These are phyloP conservation scores for Thunnus thynnus DNA, from an alignment of 2,113 vertebrate species.

Conservation along the genomic window DNA sequence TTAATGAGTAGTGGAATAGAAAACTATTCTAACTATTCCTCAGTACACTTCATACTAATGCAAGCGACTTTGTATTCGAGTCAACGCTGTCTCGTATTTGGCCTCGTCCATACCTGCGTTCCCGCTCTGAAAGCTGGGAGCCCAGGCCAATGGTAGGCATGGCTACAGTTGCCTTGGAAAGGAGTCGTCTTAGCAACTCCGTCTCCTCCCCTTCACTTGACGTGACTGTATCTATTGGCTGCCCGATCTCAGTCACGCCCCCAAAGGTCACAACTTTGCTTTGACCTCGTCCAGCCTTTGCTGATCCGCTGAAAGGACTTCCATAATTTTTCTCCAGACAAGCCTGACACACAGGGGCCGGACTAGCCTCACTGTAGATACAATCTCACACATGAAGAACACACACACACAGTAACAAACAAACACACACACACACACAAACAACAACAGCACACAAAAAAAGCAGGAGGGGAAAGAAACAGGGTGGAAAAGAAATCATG, in stretches of 20 bases:
- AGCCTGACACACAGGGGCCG: conserved; percentile 81
- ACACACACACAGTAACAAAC: conserved; percentile 32
- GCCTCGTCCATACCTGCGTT: conserved; percentile 80
- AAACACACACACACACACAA: conserved; percentile 39
- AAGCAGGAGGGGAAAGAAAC: conserved; percentile 55
- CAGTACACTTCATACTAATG: conserved; percentile 35
- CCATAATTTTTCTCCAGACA: conserved; percentile 83
- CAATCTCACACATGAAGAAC: conserved; percentile 69
- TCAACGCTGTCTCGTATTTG: conserved; percentile 38
- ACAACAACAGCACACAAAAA: conserved; percentile 43
- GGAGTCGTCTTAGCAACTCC: conserved; percentile 81
- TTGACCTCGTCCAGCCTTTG: conserved; percentile 84
- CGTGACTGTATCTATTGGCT: conserved; percentile 86
- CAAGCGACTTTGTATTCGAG: conserved; percentile 40
- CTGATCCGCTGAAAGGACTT: conserved; percentile 79
- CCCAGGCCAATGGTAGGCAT: conserved; percentile 82
- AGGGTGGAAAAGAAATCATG: conserved; percentile 59
- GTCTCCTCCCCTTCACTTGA: conserved; percentile 78
- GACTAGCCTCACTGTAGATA: conserved; percentile 80
- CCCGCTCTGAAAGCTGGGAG: conserved; percentile 82
- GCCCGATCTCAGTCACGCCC: conserved; percentile 95
- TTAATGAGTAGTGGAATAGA: conserved; percentile 24
- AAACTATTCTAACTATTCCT: neutral
- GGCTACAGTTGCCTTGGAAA: conserved; percentile 82
- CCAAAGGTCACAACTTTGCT: conserved; percentile 93